Base-by-base conservation (phyloP, 1,140 invertebrate species). In the Campoletis sonorensis region DNA sequence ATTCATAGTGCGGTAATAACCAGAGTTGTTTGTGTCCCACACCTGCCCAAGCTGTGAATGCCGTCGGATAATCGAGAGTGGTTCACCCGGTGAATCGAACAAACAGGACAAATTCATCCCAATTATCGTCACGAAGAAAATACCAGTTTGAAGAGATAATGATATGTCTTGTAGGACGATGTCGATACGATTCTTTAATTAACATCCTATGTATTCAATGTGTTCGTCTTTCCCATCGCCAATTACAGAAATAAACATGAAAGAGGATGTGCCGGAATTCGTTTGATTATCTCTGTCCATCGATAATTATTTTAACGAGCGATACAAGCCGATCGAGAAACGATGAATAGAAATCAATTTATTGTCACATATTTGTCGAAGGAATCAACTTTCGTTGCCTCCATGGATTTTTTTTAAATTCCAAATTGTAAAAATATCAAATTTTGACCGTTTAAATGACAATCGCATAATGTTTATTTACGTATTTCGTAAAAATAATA, bases 71-170 rank as follows among this genome's bases (percentile, higher is more conserved):
- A 70, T 70, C 30, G 27, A 30, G 27, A 33, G 67, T 33, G 15
- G 8, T 70, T 33, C 67, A 33, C 67, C 13, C 27, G 27, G 13
- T 33, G 30, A 70, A 70, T 70, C 67, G 67, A 70, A 85, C 86
- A 85, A 86, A 86, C 81, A 80, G 73, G 76, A 68, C 81, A 80
- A 79, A 79, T 86, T 82, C 82, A 71, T 75, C 71, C 84, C 85
- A 86, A 86, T 86, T 86, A 85, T 82, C 81, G 80, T 64, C 67
- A 51, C 79, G 73, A 80, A 67, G 27, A 4, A 33, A 70, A 70
- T 33, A 30, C 67, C 26, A 4, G 67, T 70, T 70, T 70, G 30
- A 33, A 33, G 30, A 30, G 67, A 70, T 70, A 70, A 70, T 70
- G n/a, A 70, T 33, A 33, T 23, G 61, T 67, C 23, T 67, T 27